Percentiles rank a stretch among this genome's conserved stretches.
Evolutionary conservation across 2,113 vertebrate genomes (phyloP).

Genomic region (Budorcas taxicolor): DNA sequence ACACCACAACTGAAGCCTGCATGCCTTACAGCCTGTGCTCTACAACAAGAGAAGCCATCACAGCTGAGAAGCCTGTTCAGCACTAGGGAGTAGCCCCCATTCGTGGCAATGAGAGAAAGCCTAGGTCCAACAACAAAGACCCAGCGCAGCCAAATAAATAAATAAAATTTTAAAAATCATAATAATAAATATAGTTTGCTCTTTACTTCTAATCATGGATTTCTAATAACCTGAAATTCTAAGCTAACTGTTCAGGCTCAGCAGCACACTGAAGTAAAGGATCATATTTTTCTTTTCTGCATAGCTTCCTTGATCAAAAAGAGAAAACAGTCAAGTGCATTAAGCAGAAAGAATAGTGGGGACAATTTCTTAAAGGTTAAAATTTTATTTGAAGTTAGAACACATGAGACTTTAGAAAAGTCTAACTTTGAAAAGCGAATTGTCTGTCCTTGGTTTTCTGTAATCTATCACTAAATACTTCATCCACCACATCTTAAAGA

Average conservation of each 20-base stretch:
- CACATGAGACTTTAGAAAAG: neutral
- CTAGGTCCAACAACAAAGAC: neutral
- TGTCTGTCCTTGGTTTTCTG: neutral
- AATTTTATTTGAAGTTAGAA: neutral
- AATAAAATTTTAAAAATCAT: neutral
- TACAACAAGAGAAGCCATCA: neutral
- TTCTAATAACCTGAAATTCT: neutral
- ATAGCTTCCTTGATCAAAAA: neutral
- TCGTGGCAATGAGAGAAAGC: neutral
- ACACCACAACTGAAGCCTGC: neutral
- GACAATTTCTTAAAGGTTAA: neutral
- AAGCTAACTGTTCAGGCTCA: neutral
- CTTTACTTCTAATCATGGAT: neutral
- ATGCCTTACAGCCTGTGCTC: neutral
- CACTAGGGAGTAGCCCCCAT: neutral
- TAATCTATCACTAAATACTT: neutral
- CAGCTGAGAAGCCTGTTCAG: neutral
- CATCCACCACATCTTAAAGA: neutral
- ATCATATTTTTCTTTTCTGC: neutral
- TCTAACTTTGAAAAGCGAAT: neutral
- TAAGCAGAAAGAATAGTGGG: neutral
- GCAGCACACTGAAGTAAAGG: neutral
- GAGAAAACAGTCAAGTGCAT: neutral
- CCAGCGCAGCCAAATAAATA: neutral
- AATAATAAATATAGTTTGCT: neutral